phyloP scores from a whole-genome alignment of 1,140 invertebrate species.

The Agrypnia vestita region DNA sequence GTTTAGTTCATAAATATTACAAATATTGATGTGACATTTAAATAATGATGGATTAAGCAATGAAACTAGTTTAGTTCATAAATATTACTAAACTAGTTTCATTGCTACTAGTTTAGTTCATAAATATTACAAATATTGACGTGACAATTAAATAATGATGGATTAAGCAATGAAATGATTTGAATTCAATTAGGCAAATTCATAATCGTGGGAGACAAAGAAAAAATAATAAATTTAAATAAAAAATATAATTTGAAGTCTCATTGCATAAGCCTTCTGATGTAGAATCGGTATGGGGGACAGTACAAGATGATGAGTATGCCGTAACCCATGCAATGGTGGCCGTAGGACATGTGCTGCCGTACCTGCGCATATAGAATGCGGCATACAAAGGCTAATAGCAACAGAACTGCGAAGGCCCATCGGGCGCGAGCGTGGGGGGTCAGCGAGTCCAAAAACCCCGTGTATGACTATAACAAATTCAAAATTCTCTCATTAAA shows the following conservation, averaged over 20 bases:
- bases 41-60: too few relatives aligned
- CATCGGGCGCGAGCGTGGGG: constrained; percentile 65
- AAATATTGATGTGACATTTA: too few relatives aligned
- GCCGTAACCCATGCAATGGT: constrained; percentile 60
- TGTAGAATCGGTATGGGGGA: background rate
- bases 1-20: too few relatives aligned
- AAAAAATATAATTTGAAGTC: background rate
- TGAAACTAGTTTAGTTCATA: too few relatives aligned
- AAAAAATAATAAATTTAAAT: background rate
- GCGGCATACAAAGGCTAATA: constrained; percentile 65
- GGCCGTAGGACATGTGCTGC: constrained; percentile 11
- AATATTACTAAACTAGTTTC: too few relatives aligned
- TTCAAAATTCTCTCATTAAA: constrained; percentile 41
- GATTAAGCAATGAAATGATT: background rate
- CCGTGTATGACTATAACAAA: constrained; percentile 59
- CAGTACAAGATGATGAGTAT: constrained; percentile 46
- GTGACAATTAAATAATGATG: too few relatives aligned
- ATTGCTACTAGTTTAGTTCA: background rate
- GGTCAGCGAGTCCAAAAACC: constrained; percentile 69
- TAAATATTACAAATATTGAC: too few relatives aligned
- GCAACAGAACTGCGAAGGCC: constrained; percentile 62
- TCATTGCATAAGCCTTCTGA: background rate
- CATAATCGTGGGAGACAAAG: background rate
- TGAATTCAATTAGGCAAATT: constrained; percentile 6
- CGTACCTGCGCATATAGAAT: constrained; percentile 67